Evolutionary conservation across 1,140 invertebrate genomes (phyloP), one percentile per base, ranked within the genome.

Genomic region (Drosophila kepulauana): DNA sequence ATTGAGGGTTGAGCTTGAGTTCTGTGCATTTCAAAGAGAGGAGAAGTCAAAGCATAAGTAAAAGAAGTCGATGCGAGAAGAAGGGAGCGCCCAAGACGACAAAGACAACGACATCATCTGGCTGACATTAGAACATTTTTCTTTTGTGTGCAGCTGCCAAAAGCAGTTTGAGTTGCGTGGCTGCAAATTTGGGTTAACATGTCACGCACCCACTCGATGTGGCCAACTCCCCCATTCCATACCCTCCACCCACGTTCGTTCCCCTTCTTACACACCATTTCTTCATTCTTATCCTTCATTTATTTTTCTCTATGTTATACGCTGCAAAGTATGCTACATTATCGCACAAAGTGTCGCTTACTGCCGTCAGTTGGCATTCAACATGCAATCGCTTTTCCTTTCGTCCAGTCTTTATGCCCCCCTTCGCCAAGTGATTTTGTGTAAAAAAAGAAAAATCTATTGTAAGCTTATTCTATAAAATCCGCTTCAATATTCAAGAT

Each of bases 151-250:
- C 85, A 80, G 81, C 80, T 89, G 81, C 81, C 85, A 89, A 85
- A 72, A 89, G 61, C 85, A 85, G 81, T 85, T 88, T 77, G 70
- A 49, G 74, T 69, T 81, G 81, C 65, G 78, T 85, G 74, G 78
- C 78, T 79, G 75, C 77, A 91, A 82, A 91, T 91, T 91, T 91
- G 79, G 88, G 88, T 91, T 91, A 91, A 91, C 88, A 91, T 91
- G 88, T 85, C 88, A 88, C 81, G 71, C 76, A 76, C 82, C 68
- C 64, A 81, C 71, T 81, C 57, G 68, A 74, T 49, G 35, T 25
- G 3, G 28, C 49, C 51, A 16, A 5, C 46, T 38, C 45, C 13
- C 15, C 25, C 10, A 16, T 10, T 5, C 45, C 41, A 4, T 48
- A 15, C 45, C 25, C 20, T 25, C 20, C 20, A 25, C 20, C 20